Evolutionary conservation across 2,888 invertebrate genomes (phyloP).

Genomic region (Luffia ferchaultella): DNA sequence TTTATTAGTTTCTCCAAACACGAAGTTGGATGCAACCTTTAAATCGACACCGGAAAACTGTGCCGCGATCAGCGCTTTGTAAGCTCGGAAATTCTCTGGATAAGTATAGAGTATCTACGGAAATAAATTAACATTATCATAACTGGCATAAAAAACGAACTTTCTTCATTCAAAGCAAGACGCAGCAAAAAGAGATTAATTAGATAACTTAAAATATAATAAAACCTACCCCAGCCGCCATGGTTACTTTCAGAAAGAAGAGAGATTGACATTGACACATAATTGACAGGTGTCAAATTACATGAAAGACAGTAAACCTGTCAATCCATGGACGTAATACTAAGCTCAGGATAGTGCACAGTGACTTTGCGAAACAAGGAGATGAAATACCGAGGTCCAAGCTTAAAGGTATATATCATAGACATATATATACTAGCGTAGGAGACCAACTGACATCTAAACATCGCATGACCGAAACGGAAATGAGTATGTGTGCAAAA

Average conservation of each 20-base stretch:
- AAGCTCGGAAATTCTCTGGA: constrained; percentile 97
- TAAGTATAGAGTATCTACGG: constrained; percentile 96
- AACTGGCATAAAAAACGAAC: background rate
- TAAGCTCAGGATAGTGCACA: no score
- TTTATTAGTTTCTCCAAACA: constrained; percentile 94
- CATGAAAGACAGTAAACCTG: constrained; percentile 24
- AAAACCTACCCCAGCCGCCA: constrained; percentile 78
- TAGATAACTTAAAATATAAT: constrained; percentile 21
- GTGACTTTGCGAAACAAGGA: no score
- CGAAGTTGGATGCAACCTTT: constrained; percentile 84
- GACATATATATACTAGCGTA: no score
- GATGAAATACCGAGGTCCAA: no score
- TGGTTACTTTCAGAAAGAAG: constrained; percentile 61
- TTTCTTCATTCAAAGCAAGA: background rate
- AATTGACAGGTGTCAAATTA: constrained; percentile 18
- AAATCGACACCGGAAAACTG: constrained; percentile 92
- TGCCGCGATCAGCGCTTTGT: constrained; percentile 97
- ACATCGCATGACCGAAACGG: no score
- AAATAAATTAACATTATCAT: constrained; percentile 27
- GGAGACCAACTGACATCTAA: no score
- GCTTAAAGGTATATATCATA: no score
- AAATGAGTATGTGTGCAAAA: no score
- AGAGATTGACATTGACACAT: constrained; percentile 27
- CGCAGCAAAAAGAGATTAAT: background rate
- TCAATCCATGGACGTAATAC: no score